Conservation (phyloP, 2,113 vertebrate genomes). For the Poecilia latipinna region DNA sequence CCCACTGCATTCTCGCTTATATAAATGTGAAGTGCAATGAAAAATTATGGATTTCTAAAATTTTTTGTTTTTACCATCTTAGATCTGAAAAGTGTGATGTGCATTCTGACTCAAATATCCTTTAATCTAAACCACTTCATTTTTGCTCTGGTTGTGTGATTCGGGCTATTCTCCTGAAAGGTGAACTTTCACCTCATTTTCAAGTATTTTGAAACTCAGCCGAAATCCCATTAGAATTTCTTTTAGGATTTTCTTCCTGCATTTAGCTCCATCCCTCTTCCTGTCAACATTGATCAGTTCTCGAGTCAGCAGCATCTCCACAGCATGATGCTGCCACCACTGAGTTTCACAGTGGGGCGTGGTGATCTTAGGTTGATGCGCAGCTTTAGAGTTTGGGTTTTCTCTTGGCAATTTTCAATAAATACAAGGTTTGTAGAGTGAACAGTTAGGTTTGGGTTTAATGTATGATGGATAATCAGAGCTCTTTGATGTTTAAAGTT, state of each 20-base stretch:
- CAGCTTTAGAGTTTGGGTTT: not conserved
- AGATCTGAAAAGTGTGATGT: not conserved
- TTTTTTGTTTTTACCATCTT: not conserved
- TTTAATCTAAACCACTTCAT: not conserved
- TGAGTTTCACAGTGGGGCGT: not conserved
- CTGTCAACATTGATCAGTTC: not conserved
- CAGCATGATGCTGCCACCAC: not conserved
- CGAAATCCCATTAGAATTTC: not conserved
- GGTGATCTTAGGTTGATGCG: not conserved
- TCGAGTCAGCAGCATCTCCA: not conserved
- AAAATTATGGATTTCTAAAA: not conserved
- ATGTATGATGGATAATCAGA: not conserved
- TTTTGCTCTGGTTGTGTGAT: not conserved
- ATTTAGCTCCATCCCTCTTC: not conserved
- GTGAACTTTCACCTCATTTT: not conserved
- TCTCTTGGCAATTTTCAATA: too few species aligned
- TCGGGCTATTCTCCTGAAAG: not conserved
- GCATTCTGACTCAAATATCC: not conserved
- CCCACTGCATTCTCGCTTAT: too few species aligned
- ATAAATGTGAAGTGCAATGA: too few species aligned
- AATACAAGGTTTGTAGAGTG: too few species aligned
- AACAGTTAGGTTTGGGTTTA: too few species aligned
- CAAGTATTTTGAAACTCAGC: not conserved
- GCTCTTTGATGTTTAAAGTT: not conserved
- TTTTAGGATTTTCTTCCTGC: not conserved